Conservation (phyloP, 2,797 vertebrate genomes). For the Myripristis murdjan region DNA sequence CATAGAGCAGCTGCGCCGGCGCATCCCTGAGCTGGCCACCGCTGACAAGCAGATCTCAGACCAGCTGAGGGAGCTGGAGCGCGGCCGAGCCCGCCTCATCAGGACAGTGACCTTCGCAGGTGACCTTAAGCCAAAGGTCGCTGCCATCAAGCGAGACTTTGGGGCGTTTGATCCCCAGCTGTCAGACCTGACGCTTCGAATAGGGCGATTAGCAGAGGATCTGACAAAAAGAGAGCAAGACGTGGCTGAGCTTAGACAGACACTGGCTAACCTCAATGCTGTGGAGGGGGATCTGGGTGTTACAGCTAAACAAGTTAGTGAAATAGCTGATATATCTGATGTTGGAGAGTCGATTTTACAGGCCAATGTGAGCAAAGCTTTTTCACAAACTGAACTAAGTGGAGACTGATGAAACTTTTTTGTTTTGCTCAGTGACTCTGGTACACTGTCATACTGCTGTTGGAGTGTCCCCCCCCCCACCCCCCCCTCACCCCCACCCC, state of each 20-base stretch:
- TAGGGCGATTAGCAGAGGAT: slow-evolving; percentile 91
- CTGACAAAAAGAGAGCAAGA: slow-evolving; percentile 86
- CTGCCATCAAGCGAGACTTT: slow-evolving; percentile 90
- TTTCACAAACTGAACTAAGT: not conserved
- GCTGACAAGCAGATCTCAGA: slow-evolving; percentile 82
- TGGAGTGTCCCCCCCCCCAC: slow-evolving; percentile 15
- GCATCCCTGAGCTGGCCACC: slow-evolving; percentile 80
- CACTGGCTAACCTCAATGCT: slow-evolving; percentile 85
- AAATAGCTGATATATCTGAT: slow-evolving; percentile 65
- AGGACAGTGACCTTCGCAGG: slow-evolving; percentile 90
- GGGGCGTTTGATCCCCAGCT: slow-evolving; percentile 88
- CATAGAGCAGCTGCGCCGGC: slow-evolving; percentile 82
- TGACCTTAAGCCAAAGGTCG: slow-evolving; percentile 94
- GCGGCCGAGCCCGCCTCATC: slow-evolving; percentile 90
- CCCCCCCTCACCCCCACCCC: too few relatives aligned
- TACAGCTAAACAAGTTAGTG: slow-evolving; percentile 53
- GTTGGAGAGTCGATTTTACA: slow-evolving; percentile 34
- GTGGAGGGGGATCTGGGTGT: slow-evolving; percentile 75
- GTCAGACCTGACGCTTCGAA: slow-evolving; percentile 90
- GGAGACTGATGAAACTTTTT: not conserved
- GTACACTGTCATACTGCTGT: slow-evolving; percentile 43
- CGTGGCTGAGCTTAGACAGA: slow-evolving; percentile 87
- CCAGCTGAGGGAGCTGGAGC: slow-evolving; percentile 89
- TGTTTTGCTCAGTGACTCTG: not conserved
- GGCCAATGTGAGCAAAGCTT: slow-evolving; percentile 33